Base-by-base conservation (phyloP, 1,140 invertebrate genomes). In the Mizuhopecten yessoensis region DNA sequence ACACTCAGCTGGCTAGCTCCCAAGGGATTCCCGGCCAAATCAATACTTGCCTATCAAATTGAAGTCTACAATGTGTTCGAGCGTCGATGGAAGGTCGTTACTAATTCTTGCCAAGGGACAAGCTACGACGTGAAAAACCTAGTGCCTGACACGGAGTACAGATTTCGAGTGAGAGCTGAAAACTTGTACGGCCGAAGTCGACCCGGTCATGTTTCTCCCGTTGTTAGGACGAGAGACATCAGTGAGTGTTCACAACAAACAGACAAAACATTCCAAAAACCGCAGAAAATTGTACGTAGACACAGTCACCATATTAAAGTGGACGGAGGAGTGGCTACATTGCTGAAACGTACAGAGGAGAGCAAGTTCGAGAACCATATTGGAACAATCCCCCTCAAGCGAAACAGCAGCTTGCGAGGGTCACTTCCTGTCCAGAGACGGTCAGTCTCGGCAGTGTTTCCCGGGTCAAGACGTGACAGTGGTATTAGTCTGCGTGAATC, bases 121-220 rank as follows among this genome's bases (percentile, higher is more conserved):
- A 98, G 98, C 92, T 99, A 98, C 96, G 99, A 98, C 0, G 98
- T 99, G 0, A 98, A 98, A 95, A 98, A 98, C 94, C 96, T 99
- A 10, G 98, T 97, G 10, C 98, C 99, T 23, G 98, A 98, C 87
- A 97, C 97, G 92, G 98, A 98, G 20, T 99, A 99, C 96, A 98
- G 99, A 93, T 99, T 99, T 97, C 97, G 99, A 88, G 99, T 99
- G 0, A 98, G 99, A 97, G 99, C 99, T 89, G 99, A 99, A 97
- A 99, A 99, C 97, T 98, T 99, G 95, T 99, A 99, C 95, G 99
- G 99, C 49, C 97, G 98, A 88, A 99, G 99, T 29, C 99, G 99
- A 93, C 98, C 99, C 10, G 98, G 97, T 89, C 90, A 95, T 33
- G 75, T 89, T 0, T 95, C 95, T 0, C 94, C 94, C 23, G 39